Evolutionary conservation across 2,888 invertebrate species (phyloP).

Genomic region (Acronicta psi): DNA sequence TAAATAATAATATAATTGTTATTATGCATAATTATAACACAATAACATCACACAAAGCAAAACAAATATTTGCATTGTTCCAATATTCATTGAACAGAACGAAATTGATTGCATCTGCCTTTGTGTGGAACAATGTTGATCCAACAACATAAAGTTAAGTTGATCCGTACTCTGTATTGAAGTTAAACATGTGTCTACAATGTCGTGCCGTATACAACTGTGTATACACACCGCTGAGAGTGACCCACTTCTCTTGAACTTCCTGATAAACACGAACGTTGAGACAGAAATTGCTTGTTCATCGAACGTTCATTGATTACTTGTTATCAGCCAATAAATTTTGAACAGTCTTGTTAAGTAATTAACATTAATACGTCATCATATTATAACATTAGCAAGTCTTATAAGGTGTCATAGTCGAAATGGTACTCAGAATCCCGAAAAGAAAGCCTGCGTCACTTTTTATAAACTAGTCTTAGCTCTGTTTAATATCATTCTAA

Average conservation of each 20-base stretch:
- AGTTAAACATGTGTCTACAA: constrained; percentile 11
- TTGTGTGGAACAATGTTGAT: constrained; percentile 6
- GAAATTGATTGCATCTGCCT: constrained; percentile 3
- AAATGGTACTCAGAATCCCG: too few relatives aligned
- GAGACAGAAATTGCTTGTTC: constrained; percentile 34
- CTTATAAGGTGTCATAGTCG: too few relatives aligned
- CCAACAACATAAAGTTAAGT: constrained; percentile 7
- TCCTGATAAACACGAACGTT: constrained; percentile 51
- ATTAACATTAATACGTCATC: neutral
- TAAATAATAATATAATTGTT: too few relatives aligned
- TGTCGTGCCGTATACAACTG: constrained; percentile 47
- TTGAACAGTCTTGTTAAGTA: neutral
- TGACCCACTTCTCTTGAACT: constrained; percentile 61
- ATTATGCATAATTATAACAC: neutral
- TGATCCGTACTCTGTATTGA: constrained; percentile 5
- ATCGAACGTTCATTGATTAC: constrained; percentile 5
- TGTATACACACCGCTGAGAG: constrained; percentile 41
- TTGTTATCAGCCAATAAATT: constrained; percentile 19
- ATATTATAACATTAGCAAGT: too few relatives aligned
- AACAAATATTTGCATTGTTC: neutral
- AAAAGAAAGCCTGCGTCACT: too few relatives aligned
- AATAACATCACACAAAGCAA: neutral
- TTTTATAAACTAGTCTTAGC: too few relatives aligned
- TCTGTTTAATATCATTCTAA: too few relatives aligned
- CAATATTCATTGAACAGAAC: constrained; percentile 4